phyloP scores from a whole-genome alignment of 1,140 invertebrate genomes.

The Hylaeus anthracinus region DNA sequence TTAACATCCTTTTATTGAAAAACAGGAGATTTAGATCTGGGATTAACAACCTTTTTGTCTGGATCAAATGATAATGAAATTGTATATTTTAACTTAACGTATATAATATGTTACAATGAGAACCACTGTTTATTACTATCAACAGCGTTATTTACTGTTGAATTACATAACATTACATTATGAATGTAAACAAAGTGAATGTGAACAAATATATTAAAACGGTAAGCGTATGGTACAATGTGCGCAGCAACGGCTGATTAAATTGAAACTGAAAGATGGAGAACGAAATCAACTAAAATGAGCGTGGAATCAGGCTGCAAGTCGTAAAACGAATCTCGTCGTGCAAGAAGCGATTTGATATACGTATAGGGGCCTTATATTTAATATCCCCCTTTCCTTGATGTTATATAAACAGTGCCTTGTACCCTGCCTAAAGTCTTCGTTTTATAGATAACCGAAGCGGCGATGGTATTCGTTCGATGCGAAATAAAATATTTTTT shows the following conservation, averaged over 20 bases:
- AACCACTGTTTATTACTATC: too few species aligned
- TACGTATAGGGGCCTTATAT: conserved; percentile 38
- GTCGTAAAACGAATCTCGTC: conserved; percentile 43
- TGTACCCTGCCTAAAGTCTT: background rate
- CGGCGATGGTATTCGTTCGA: conserved; percentile 24
- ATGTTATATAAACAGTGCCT: conserved; percentile 7
- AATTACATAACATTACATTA: too few species aligned
- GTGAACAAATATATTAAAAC: too few species aligned
- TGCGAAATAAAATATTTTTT: conserved; percentile 45
- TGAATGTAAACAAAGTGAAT: too few species aligned
- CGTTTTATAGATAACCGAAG: conserved; percentile 39
- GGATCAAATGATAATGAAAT: too few species aligned
- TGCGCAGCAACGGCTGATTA: background rate
- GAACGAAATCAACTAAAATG: conserved; percentile 19
- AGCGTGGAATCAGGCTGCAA: conserved; percentile 6
- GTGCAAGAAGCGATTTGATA: conserved; percentile 36
- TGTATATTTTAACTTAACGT: too few species aligned
- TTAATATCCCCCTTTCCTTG: conserved; percentile 33
- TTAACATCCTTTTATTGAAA: too few species aligned
- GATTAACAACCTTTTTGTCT: too few species aligned
- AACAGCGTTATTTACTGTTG: too few species aligned
- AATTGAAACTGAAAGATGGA: conserved; percentile 6
- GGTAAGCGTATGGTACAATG: conserved; percentile 1
- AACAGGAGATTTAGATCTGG: too few species aligned
- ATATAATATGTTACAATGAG: too few species aligned